Conservation (phyloP, 2,113 vertebrate species). For the Pungitius pungitius region DNA sequence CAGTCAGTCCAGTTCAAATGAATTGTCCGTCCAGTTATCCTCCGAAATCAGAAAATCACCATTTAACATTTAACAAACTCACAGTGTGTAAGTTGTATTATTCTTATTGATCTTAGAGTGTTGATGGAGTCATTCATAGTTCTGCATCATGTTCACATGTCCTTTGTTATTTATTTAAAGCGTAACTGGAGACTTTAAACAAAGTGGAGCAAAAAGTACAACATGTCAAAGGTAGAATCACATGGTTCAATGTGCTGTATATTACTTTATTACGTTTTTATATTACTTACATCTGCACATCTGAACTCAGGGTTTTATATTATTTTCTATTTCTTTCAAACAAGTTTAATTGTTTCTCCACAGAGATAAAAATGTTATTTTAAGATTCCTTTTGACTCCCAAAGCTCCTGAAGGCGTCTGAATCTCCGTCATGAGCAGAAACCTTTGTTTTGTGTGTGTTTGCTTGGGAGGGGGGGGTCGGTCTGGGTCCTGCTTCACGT, state of each 20-base stretch:
- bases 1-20: too few relatives aligned
- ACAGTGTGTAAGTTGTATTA: too few relatives aligned
- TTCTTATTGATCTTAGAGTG: too few relatives aligned
- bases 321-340: not conserved
- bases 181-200: not conserved
- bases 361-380: not conserved
- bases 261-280: too few relatives aligned
- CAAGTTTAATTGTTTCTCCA: not conserved
- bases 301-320: too few relatives aligned
- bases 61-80: too few relatives aligned
- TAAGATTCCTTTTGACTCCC: not conserved
- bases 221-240: not conserved
- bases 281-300: not conserved
- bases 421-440: too few relatives aligned
- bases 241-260: too few relatives aligned
- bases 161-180: not conserved
- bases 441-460: too few relatives aligned
- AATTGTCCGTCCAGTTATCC: not conserved
- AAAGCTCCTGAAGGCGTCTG: too few relatives aligned
- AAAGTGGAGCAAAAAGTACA: not conserved
- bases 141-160: not conserved
- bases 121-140: too few relatives aligned
- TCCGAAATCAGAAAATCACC: too few relatives aligned
- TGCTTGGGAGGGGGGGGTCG: constrained; percentile 32
- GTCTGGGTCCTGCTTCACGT: constrained; percentile 73